Evolutionary conservation across 2,113 vertebrate genomes (phyloP).

Genomic region (Panthera leo): DNA sequence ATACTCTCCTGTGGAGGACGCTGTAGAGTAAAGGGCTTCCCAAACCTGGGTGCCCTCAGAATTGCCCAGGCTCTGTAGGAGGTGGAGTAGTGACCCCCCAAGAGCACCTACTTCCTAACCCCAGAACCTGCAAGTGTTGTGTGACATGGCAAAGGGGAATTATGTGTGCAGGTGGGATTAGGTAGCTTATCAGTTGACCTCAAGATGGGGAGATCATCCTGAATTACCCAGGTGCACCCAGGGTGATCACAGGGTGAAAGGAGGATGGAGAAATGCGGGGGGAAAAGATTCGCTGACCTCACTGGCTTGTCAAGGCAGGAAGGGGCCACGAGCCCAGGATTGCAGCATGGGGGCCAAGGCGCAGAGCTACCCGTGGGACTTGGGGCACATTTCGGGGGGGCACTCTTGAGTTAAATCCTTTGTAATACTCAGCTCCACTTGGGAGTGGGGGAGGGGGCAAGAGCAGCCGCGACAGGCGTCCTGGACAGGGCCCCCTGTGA

Average conservation of each 20-base stretch:
- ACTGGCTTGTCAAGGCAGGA: not conserved
- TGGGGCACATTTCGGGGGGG: not conserved
- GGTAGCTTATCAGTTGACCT: not conserved
- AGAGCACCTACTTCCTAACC: accelerated
- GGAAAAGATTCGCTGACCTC: not conserved
- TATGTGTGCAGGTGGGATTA: accelerated
- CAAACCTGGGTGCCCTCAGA: not conserved
- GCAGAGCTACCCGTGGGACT: not conserved
- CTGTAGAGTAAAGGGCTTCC: not conserved
- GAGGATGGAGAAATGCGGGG: accelerated
- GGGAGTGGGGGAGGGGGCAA: not conserved
- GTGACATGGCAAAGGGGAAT: accelerated
- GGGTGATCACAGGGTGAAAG: too few species aligned
- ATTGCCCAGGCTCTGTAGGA: accelerated
- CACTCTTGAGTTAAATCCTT: accelerated
- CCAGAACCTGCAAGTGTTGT: accelerated
- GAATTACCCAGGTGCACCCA: not conserved
- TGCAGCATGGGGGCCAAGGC: accelerated
- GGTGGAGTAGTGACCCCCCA: not conserved
- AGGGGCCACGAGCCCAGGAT: not conserved
- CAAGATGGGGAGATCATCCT: not conserved
- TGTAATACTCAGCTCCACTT: not conserved
- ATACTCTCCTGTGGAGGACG: not conserved
- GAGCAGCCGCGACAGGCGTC: not conserved
- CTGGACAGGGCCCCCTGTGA: too few species aligned